Evolutionary conservation across 2,797 vertebrate species (phyloP), one percentile per base, ranked within the genome.

Genomic region (Gadopsis bispinosus): DNA sequence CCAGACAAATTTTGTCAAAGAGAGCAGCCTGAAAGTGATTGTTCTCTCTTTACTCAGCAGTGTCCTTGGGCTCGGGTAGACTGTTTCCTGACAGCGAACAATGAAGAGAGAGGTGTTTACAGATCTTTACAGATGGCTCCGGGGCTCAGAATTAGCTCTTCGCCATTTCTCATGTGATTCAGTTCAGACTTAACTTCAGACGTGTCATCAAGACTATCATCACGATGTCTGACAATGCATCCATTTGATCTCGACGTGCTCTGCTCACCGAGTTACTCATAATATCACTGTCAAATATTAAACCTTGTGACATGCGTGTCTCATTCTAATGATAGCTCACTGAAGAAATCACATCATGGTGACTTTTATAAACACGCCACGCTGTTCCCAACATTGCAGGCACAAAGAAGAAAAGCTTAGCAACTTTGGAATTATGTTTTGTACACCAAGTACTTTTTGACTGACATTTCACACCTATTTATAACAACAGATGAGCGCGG

Each of bases 41-140:
- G 89, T 89, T 92, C 90, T 89, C 82, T 86, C 81, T 90, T 88
- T 78, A 66, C 91, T 88, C 88, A 74, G 77, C 86, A 58, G 86
- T 93, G 89, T 92, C 92, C 92, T 91, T 90, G 88, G 83, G 91
- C 91, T 92, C 83, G 61, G 77, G 83, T 85, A 87, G 82, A 79
- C 87, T 90, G 89, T 90, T 92, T 91, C 89, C 91, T 92, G 93
- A 93, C 93, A 93, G 86, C 84, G 84, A 92, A 91, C 92, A 89
- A 91, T 88, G 84, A 92, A 86, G 86, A 87, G 76, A 84, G 85
- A 89, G 90, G 90, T 94, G 93, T 95, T 95, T 94, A 93, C 93
- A 95, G 88, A 93, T 92, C 93, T 88, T 91, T 91, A 91, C 87
- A 89, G 83, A 91, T 88, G 80, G 88, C 91, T 91, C 64, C 88